Base-by-base conservation (phyloP, 1,140 invertebrate species). In the Drosophila micromelanica region DNA sequence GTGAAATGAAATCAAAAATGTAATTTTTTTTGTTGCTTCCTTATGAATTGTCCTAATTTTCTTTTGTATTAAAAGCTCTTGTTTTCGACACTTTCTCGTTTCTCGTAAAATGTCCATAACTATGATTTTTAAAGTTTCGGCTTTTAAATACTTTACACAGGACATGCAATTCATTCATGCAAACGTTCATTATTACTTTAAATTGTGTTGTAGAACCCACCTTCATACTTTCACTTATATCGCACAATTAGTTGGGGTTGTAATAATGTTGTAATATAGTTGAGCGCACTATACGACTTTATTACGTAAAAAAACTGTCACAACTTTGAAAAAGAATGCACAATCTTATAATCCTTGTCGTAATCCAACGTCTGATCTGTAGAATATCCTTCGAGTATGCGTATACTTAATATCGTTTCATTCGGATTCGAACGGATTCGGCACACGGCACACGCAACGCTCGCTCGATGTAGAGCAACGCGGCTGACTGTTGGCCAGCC, bases 401-500 rank as follows among this genome's bases (percentile, higher is more conserved):
- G 68, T 64, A 56, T 71, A 56, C 60, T 56, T 64, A 46, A 70
- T 54, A 15, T 56, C 15, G 37, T 32, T 46, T 67, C 2, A 40
- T 60, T 32, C 48, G 32, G 45, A n/a, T 67, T 63, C 61, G 38
- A 61, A 63, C 38, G n/a, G n/a, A 38, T 43, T 52, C 48, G 51
- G 40, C 37, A 72, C 60, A 64, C 67, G 65, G 38, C 55, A 67
- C 63, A 73, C 72, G 72, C 65, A 75, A 74, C 73, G 73, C 75
- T 75, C 80, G 71, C 70, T 71, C 80, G 72, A 90, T 86, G 80
- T 91, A 78, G 90, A 92, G 90, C 91, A 91, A 90, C 86, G 90
- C 91, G 82, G 78, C 82, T 86, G 77, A 92, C 91, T 92, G 91
- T 86, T 92, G 87, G 84, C 91, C 80, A 90, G 91, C 90, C 80